A percentile compares a stretch with the other conserved stretches of the same genome.
phyloP scores from a whole-genome alignment of 1,140 invertebrate genomes.

The Neodiprion pinetum region DNA sequence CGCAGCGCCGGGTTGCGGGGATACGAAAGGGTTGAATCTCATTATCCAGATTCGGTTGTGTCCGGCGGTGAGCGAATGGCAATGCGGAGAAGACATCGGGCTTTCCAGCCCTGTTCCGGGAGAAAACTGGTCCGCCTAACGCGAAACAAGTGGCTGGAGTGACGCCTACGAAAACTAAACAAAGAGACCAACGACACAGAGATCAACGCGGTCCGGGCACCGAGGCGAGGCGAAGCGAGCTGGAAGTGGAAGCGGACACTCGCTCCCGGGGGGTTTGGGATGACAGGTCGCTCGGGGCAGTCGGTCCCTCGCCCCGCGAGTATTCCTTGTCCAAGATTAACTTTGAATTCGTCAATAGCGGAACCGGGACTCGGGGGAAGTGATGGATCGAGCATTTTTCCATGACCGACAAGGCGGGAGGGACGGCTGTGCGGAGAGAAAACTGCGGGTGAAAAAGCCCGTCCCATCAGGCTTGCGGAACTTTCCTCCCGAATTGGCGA shows the following conservation, averaged over 20 bases:
- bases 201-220: constrained; percentile 41
- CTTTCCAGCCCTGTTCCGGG: neutral
- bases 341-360: constrained; percentile 41
- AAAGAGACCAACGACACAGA: constrained; percentile 28
- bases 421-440: neutral
- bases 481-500: no score
- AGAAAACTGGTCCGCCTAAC: no score
- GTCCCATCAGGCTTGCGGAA: no score
- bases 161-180: no score
- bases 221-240: constrained; percentile 37
- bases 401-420: constrained; percentile 17
- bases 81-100: neutral
- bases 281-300: constrained; percentile 44
- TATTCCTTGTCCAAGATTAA: constrained; percentile 43
- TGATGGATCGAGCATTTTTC: constrained; percentile 40
- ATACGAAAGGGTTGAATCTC: constrained; percentile 1
- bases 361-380: neutral
- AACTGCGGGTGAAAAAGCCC: no score
- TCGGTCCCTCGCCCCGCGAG: constrained; percentile 21
- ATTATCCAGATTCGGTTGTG: neutral
- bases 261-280: constrained; percentile 45
- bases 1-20: neutral
- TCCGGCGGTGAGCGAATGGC: neutral
- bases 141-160: no score
- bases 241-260: constrained; percentile 12